These are phyloP conservation scores for Meloidogyne hapla DNA, from an alignment of 1,140 invertebrate species.

Conservation along the genomic window DNA sequence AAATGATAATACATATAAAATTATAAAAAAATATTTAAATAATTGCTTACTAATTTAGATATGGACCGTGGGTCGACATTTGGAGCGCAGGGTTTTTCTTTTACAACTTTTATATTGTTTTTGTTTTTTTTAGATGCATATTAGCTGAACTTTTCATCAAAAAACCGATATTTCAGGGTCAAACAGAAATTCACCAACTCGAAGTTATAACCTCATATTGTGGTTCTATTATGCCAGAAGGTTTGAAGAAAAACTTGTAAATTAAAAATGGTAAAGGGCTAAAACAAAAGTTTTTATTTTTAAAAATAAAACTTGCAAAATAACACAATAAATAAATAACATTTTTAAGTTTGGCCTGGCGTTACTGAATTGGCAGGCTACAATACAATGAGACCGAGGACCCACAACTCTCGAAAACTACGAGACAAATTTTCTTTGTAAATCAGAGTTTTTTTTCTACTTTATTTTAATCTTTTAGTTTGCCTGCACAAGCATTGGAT, in stretches of 20 bases:
- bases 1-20: too few relatives aligned
- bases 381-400: constrained; percentile 86
- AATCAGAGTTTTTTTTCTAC: constrained; percentile 38
- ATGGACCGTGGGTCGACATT: constrained; percentile 97
- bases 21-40: too few relatives aligned
- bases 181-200: constrained; percentile 86
- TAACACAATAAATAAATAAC: background rate
- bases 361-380: constrained; percentile 91
- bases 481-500: constrained; percentile 84
- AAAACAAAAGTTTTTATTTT: too few relatives aligned
- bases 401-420: constrained; percentile 80
- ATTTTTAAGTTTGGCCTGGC: constrained; percentile 87
- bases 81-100: constrained; percentile 87
- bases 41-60: constrained; percentile 73
- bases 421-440: constrained; percentile 81
- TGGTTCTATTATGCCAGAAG: constrained; percentile 86
- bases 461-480: constrained; percentile 65
- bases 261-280: too few relatives aligned
- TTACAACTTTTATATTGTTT: constrained; percentile 8
- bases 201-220: constrained; percentile 91
- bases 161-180: constrained; percentile 92
- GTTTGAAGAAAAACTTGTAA: background rate
- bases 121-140: constrained; percentile 75
- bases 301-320: too few relatives aligned
- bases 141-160: constrained; percentile 94